A percentile compares a stretch with the other conserved stretches of the same genome.
phyloP scores from a whole-genome alignment of 1,140 invertebrate species.

The Ips nitidus region DNA sequence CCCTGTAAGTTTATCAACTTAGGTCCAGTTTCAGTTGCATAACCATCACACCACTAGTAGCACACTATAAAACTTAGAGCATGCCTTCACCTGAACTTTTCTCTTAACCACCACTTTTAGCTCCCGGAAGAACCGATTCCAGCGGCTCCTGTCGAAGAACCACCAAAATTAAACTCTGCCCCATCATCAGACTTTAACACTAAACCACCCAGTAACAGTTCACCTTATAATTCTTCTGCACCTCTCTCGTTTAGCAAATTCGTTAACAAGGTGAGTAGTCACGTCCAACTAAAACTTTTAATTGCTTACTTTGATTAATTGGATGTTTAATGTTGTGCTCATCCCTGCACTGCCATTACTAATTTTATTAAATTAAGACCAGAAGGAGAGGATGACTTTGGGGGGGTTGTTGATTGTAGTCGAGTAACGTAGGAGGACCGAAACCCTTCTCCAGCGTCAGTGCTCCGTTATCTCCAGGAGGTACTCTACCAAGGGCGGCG shows the following conservation, averaged over 20 bases:
- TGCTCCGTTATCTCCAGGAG: slow-evolving; percentile 51
- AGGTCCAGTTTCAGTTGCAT: too few species aligned
- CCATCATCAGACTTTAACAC: slow-evolving; percentile 33
- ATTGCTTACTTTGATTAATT: background rate
- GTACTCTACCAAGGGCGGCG: slow-evolving; percentile 52
- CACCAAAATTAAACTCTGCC: slow-evolving; percentile 11
- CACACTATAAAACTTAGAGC: slow-evolving; percentile 1
- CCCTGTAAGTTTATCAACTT: slow-evolving; percentile 42
- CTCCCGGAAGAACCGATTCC: slow-evolving; percentile 16
- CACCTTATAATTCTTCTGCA: slow-evolving; percentile 35
- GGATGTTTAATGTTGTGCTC: background rate
- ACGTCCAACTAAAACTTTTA: background rate
- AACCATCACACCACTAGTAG: background rate
- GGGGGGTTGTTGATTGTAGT: background rate
- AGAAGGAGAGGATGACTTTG: background rate
- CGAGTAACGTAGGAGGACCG: slow-evolving; percentile 47
- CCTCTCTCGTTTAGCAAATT: slow-evolving; percentile 42
- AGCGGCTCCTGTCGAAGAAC: background rate
- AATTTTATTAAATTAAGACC: too few species aligned
- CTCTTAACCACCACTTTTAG: slow-evolving; percentile 19
- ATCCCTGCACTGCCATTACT: too few species aligned
- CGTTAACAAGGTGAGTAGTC: slow-evolving; percentile 41
- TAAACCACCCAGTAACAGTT: slow-evolving; percentile 39
- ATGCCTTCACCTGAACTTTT: slow-evolving; percentile 23
- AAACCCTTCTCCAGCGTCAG: slow-evolving; percentile 61